phyloP scores from a whole-genome alignment of 2,888 invertebrate species.

The Megamerina dolium region DNA sequence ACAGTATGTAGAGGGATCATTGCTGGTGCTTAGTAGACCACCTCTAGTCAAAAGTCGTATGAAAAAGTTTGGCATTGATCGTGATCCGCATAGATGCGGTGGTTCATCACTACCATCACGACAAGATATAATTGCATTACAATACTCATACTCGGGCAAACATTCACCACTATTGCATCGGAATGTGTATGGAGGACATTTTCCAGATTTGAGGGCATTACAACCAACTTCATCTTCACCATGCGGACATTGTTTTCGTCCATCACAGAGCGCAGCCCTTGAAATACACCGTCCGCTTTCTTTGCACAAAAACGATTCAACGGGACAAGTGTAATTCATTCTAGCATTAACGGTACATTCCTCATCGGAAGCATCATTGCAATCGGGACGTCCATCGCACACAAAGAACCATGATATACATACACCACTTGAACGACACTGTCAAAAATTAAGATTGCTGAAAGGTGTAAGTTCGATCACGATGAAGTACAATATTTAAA shows the following conservation, averaged over 20 bases:
- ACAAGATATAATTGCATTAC: slow-evolving; percentile 82
- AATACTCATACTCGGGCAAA: slow-evolving; percentile 84
- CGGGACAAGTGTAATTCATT: slow-evolving; percentile 55
- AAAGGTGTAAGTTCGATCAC: not conserved
- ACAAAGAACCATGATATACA: slow-evolving; percentile 93
- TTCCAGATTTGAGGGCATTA: slow-evolving; percentile 51
- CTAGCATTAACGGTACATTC: slow-evolving; percentile 58
- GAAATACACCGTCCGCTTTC: slow-evolving; percentile 68
- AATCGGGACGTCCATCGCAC: slow-evolving; percentile 75
- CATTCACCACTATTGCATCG: slow-evolving; percentile 82
- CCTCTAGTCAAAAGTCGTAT: slow-evolving; percentile 41
- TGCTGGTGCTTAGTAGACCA: slow-evolving; percentile 32
- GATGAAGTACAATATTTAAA: not conserved
- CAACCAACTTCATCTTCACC: slow-evolving; percentile 72
- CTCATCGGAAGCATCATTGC: slow-evolving; percentile 82
- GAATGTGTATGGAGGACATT: slow-evolving; percentile 76
- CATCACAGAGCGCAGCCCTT: slow-evolving; percentile 74
- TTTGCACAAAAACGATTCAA: slow-evolving; percentile 66
- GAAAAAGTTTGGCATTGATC: slow-evolving; percentile 48
- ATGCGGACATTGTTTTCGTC: slow-evolving; percentile 67
- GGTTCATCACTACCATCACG: slow-evolving; percentile 87
- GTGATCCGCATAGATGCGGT: slow-evolving; percentile 62
- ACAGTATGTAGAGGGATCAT: slow-evolving; percentile 52
- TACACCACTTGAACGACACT: slow-evolving; percentile 78
- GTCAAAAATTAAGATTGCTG: slow-evolving; percentile 25